phyloP scores from a whole-genome alignment of 2,888 invertebrate genomes.

The Caenorhabditis doughertyi region DNA sequence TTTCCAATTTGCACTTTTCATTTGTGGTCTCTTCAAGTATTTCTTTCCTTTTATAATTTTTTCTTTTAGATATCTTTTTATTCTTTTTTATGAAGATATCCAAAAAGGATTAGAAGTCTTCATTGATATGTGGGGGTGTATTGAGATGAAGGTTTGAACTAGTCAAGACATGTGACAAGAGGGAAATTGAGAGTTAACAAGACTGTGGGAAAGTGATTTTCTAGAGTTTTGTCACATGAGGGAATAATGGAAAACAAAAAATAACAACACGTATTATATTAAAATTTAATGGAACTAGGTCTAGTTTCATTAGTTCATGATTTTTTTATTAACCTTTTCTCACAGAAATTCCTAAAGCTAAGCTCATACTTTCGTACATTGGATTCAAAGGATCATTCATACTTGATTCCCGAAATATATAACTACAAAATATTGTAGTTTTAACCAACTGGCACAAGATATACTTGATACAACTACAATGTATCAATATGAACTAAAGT shows the following conservation, averaged over 20 bases:
- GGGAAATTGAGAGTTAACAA: background rate
- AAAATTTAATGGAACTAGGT: no score
- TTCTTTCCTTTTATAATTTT: constrained; percentile 8
- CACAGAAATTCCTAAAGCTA: no score
- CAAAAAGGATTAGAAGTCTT: constrained; percentile 28
- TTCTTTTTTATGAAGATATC: constrained; percentile 18
- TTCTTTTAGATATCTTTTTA: constrained; percentile 7
- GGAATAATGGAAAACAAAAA: no score
- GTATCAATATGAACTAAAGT: background rate
- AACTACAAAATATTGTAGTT: background rate
- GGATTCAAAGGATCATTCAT: background rate
- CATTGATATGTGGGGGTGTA: constrained; percentile 13
- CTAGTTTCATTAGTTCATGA: no score
- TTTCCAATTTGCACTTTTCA: background rate
- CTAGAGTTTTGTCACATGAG: background rate
- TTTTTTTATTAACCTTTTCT: no score
- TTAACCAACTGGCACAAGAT: background rate
- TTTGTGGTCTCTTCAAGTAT: constrained; percentile 36
- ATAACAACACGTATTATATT: no score
- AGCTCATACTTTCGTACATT: no score
- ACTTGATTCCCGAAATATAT: background rate
- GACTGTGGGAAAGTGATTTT: constrained; percentile 8
- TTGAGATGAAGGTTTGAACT: constrained; percentile 4
- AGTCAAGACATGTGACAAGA: constrained; percentile 20
- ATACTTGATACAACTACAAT: constrained; percentile 16